Conservation (phyloP, 2,888 invertebrate genomes). For the Oasisia sp. region DNA sequence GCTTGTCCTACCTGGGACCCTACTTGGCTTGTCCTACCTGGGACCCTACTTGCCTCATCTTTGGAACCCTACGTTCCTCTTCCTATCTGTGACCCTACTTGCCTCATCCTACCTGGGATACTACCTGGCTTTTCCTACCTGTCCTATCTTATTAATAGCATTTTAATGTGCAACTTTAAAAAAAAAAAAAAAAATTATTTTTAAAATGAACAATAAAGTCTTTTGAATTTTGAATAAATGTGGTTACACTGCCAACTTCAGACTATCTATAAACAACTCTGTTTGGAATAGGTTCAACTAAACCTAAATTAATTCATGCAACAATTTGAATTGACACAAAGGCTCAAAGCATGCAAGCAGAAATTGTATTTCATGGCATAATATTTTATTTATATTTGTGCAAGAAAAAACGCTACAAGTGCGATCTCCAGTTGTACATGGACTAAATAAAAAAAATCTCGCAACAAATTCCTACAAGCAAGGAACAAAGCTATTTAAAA, state of each 20-base stretch:
- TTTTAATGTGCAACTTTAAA: too few relatives aligned
- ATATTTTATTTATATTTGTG: not conserved
- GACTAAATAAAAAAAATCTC: not conserved
- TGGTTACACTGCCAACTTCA: not conserved
- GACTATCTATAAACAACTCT: not conserved
- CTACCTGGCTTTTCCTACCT: too few relatives aligned
- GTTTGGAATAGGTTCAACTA: not conserved
- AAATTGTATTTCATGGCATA: not conserved
- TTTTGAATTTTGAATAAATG: not conserved
- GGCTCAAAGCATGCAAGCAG: not conserved
- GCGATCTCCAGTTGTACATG: not conserved
- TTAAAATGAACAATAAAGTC: too few relatives aligned
- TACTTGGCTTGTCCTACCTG: too few relatives aligned
- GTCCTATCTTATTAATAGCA: too few relatives aligned
- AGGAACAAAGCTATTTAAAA: not conserved
- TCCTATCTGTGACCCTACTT: too few relatives aligned
- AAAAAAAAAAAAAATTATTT: too few relatives aligned
- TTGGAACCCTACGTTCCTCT: too few relatives aligned
- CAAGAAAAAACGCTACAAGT: not conserved
- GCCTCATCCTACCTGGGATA: too few relatives aligned
- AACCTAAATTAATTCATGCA: not conserved
- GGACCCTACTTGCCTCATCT: too few relatives aligned
- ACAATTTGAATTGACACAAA: not conserved
- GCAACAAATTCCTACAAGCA: slow-evolving; percentile 6
- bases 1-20: too few relatives aligned